Evolutionary conservation across 2,113 vertebrate species (phyloP).

Genomic region (Laterallus jamaicensis): DNA sequence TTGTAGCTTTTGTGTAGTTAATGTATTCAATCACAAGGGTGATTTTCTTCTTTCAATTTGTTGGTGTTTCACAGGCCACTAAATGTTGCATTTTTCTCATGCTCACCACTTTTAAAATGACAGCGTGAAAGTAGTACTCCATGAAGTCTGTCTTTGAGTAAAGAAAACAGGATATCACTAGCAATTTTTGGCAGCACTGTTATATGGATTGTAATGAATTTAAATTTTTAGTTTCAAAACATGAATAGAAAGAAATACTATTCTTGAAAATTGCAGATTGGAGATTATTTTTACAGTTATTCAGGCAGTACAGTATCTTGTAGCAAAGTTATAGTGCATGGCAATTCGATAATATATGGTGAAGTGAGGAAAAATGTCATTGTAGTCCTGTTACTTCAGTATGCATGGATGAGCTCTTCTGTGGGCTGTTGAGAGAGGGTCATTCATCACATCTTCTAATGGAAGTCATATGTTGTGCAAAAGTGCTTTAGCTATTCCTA

Average conservation of each 20-base stretch:
- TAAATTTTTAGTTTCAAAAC: background rate
- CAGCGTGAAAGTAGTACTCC: background rate
- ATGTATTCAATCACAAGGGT: background rate
- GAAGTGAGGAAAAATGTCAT: conserved; percentile 8
- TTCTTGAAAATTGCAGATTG: background rate
- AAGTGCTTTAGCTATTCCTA: background rate
- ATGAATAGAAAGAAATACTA: background rate
- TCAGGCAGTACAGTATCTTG: background rate
- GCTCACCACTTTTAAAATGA: background rate
- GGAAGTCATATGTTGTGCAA: conserved; percentile 53
- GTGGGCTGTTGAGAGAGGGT: conserved; percentile 22
- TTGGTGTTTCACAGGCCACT: background rate
- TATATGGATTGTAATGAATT: background rate
- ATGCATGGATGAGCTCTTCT: conserved; percentile 28
- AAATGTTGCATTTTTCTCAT: background rate
- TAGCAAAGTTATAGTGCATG: background rate
- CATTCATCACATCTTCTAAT: conserved; percentile 62
- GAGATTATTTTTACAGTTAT: background rate
- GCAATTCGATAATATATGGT: background rate
- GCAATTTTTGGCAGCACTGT: background rate
- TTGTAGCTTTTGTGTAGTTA: background rate
- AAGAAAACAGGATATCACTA: background rate
- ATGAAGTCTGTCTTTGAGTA: background rate
- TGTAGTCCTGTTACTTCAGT: background rate
- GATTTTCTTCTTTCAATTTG: background rate